Evolutionary conservation across 2,113 vertebrate species (phyloP).

Genomic region (Conger conger): DNA sequence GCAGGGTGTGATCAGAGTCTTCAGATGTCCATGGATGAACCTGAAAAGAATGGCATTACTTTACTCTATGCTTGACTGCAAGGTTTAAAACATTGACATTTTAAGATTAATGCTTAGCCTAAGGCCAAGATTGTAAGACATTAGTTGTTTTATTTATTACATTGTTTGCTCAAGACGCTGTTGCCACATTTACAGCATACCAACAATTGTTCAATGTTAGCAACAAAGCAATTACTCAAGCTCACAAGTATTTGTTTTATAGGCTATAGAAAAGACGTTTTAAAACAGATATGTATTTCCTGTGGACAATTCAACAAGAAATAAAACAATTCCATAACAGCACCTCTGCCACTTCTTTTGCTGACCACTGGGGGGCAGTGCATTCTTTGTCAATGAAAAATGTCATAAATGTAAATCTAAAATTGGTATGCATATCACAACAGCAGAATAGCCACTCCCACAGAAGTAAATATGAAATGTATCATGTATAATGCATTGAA

Average conservation of each 20-base stretch:
- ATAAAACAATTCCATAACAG: neutral
- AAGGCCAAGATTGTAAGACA: neutral
- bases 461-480: neutral
- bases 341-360: neutral
- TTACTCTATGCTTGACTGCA: neutral
- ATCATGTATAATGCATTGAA: neutral
- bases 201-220: neutral
- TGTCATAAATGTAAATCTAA: neutral
- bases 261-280: neutral
- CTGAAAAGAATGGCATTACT: neutral
- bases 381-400: neutral
- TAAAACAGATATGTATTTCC: neutral
- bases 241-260: neutral
- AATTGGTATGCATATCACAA: neutral
- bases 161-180: neutral
- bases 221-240: neutral
- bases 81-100: neutral
- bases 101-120: neutral
- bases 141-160: neutral
- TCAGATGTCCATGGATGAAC: neutral
- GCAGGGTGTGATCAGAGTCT: neutral
- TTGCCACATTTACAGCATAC: neutral
- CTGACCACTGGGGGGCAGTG: neutral
- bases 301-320: neutral
- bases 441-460: neutral